Evolutionary conservation across 2,888 invertebrate genomes (phyloP), one percentile per base, ranked within the genome.

Genomic region (Orthosia gracilis): DNA sequence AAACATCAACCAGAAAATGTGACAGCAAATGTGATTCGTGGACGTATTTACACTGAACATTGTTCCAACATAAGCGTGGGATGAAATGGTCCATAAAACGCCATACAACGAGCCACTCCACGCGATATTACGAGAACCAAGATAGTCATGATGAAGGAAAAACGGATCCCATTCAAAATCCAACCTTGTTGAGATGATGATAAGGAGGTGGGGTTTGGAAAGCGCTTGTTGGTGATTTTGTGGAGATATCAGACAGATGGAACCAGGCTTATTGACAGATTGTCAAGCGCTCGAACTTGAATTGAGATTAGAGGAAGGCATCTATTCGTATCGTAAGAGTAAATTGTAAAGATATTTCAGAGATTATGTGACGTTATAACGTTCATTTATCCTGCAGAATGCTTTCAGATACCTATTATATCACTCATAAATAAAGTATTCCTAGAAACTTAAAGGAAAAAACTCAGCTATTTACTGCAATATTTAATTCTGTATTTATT

Each of bases 41-140:
- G 55, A 82, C 77, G 64, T 82, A 87, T 84, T 85, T 85, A 87
- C 78, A 77, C 47, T 72, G 76, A 68, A 72, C 74, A 82, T 85
- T 87, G 82, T 87, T 80, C 83, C 68, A 83, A 80, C 73, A 77
- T 83, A 76, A 85, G 82, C 85, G 85, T 87, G 86, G 86, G 86
- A 85, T 71, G 83, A 73, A 85, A 86, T 87, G 83, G 78, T 57
- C 83, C 76, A 86, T 87, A 86, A 85, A 87, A 83, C 69, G 73
- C 75, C 68, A 80, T 63, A 81, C 73, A 65, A 78, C 73, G 77
- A 82, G 67, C 82, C 87, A 82, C 87, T 86, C 78, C 74, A 82
- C 67, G 67, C 68, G 76, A 77, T 73, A 78, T 80, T 85, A 72
- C 80, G 52, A 61, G n/a, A 47, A 66, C 83, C 21, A 83, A 69